These are phyloP conservation scores for Eudemis profundana DNA, from an alignment of 2,888 invertebrate species.

Conservation along the genomic window DNA sequence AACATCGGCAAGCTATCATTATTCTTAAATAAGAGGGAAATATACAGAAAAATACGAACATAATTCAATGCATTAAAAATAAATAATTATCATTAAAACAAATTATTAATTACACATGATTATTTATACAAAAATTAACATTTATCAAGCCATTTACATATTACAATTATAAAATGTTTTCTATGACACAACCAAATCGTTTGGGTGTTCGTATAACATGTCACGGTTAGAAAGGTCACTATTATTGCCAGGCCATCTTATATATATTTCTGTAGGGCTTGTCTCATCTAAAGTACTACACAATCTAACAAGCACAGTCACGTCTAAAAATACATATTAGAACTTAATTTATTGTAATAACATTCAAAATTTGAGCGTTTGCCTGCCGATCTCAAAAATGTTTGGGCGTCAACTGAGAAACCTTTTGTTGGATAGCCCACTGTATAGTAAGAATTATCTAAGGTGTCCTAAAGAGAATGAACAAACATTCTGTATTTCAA, in stretches of 20 bases:
- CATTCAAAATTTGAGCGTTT: too few relatives aligned
- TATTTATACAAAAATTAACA: constrained; percentile 61
- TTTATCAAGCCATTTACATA: constrained; percentile 63
- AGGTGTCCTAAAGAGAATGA: too few relatives aligned
- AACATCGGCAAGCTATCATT: constrained; percentile 72
- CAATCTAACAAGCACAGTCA: too few relatives aligned
- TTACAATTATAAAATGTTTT: constrained; percentile 55
- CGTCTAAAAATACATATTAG: too few relatives aligned
- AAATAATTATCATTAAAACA: constrained; percentile 70
- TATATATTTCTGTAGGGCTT: background rate
- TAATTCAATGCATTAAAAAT: constrained; percentile 64
- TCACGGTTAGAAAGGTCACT: constrained; percentile 15
- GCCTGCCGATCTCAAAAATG: too few relatives aligned
- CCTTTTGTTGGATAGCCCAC: too few relatives aligned
- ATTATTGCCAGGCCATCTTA: background rate
- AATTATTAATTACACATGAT: constrained; percentile 66
- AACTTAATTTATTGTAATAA: too few relatives aligned
- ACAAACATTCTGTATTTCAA: too few relatives aligned
- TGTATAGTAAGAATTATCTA: too few relatives aligned
- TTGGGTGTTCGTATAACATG: constrained; percentile 42
- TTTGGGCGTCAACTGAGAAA: too few relatives aligned
- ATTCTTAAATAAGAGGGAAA: constrained; percentile 58
- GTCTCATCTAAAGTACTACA: too few relatives aligned
- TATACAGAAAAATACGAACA: constrained; percentile 67
- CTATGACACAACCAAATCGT: constrained; percentile 54